These are phyloP conservation scores for Megaceryle torquata DNA, from an alignment of 2,113 vertebrate species.

Conservation along the genomic window DNA sequence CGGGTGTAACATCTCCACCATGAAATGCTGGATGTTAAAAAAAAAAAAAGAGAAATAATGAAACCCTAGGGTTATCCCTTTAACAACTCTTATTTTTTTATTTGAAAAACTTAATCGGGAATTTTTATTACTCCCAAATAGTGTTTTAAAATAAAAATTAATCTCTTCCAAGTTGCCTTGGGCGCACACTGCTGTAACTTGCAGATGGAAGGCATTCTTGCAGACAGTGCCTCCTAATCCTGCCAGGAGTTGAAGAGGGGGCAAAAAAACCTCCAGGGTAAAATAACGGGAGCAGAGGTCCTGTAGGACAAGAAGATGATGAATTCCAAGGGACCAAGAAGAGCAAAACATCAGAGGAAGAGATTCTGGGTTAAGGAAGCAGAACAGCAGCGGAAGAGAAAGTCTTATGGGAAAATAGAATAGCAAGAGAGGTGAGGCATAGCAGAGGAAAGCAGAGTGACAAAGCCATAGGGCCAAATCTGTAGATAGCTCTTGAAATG, in stretches of 20 bases:
- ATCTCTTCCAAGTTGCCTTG: conserved; percentile 14
- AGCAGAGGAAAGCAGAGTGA: neutral
- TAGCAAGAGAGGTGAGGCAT: conserved; percentile 19
- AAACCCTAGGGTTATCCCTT: neutral
- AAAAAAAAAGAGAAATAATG: neutral
- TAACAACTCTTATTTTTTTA: conserved; percentile 7
- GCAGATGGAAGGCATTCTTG: conserved; percentile 43
- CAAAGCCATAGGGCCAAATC: neutral
- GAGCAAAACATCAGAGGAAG: conserved; percentile 18
- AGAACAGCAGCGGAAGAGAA: neutral
- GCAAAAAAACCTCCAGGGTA: conserved; percentile 11
- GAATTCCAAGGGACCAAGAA: conserved; percentile 47
- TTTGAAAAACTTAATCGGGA: conserved; percentile 37
- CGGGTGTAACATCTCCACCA: neutral
- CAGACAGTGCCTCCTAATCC: conserved; percentile 19
- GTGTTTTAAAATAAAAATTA: conserved; percentile 47
- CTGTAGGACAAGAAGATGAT: conserved; percentile 48
- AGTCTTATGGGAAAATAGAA: conserved; percentile 3
- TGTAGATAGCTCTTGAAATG: neutral
- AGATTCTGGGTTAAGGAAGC: conserved; percentile 31
- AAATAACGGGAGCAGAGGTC: conserved; percentile 33
- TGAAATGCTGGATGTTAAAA: neutral
- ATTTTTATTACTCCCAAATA: conserved; percentile 42
- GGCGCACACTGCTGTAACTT: neutral
- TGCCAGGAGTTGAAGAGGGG: neutral